Conservation (phyloP, 2,888 invertebrate species). For the Drosophila villosipedis region DNA sequence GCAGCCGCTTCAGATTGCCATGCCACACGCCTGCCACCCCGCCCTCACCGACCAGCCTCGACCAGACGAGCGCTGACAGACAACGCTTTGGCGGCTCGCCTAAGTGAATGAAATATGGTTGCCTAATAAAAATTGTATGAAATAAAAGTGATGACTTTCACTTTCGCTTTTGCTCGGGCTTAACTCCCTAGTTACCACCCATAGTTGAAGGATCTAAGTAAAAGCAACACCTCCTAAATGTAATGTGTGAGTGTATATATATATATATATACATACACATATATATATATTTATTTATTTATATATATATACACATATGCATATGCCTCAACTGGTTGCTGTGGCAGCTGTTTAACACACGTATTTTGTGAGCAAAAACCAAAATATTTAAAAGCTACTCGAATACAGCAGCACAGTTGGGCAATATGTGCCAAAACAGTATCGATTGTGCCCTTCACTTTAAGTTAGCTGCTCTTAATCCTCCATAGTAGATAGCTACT, state of each 20-base stretch:
- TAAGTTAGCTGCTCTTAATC: background rate
- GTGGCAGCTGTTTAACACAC: constrained; percentile 7
- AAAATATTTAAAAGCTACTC: background rate
- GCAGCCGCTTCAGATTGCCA: constrained; percentile 27
- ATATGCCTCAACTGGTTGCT: constrained; percentile 27
- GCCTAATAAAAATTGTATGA: constrained; percentile 79
- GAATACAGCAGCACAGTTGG: background rate
- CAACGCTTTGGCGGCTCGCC: constrained; percentile 58
- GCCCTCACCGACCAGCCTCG: background rate
- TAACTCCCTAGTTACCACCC: constrained; percentile 11
- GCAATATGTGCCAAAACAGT: background rate
- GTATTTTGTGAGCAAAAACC: background rate
- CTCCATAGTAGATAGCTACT: background rate
- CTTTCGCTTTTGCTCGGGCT: constrained; percentile 52
- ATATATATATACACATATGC: background rate
- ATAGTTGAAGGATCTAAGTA: constrained; percentile 23
- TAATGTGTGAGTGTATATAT: constrained; percentile 8
- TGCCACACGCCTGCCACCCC: background rate
- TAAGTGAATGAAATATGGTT: constrained; percentile 78
- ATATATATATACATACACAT: too few relatives aligned
- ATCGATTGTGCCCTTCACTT: background rate
- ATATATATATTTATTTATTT: constrained; percentile 5
- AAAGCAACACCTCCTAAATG: constrained; percentile 39
- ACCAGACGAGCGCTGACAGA: constrained; percentile 41
- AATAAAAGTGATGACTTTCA: constrained; percentile 81